Conservation (phyloP, 2,797 vertebrate species). For the Alcedo atthis region DNA sequence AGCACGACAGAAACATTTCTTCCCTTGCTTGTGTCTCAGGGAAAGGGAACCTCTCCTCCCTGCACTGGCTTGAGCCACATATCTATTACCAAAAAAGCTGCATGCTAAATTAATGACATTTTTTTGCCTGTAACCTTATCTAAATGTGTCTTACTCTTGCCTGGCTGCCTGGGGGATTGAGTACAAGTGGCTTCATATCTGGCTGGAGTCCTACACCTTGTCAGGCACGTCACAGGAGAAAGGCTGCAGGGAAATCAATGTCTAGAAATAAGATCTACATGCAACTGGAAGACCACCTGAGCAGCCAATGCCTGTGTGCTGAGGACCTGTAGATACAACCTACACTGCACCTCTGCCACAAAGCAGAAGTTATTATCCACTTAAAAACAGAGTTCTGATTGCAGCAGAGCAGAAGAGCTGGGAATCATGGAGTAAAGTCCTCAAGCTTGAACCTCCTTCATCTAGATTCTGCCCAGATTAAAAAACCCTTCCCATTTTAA, state of each 20-base stretch:
- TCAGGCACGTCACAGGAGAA: background rate
- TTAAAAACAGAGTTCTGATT: background rate
- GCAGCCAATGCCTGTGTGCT: background rate
- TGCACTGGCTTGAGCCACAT: background rate
- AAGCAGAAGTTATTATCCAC: background rate
- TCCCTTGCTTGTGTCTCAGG: background rate
- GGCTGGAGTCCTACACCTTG: conserved; percentile 9
- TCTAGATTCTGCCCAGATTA: background rate
- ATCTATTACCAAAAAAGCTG: background rate
- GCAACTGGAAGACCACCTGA: background rate
- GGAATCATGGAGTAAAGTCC: background rate
- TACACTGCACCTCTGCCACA: background rate
- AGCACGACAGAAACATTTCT: background rate
- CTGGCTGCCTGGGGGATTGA: conserved; percentile 13
- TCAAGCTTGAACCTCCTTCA: background rate
- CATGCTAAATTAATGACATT: conserved; percentile 5
- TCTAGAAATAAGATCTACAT: background rate
- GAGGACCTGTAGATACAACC: background rate
- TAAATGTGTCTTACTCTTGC: background rate
- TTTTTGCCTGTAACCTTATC: conserved; percentile 21
- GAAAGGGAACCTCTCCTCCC: background rate
- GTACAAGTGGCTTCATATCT: conserved; percentile 7
- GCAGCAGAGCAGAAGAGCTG: background rate
- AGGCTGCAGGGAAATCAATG: background rate
- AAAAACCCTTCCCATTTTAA: background rate